Evolutionary conservation across 2,113 vertebrate species (phyloP).

Genomic region (Coturnix japonica): DNA sequence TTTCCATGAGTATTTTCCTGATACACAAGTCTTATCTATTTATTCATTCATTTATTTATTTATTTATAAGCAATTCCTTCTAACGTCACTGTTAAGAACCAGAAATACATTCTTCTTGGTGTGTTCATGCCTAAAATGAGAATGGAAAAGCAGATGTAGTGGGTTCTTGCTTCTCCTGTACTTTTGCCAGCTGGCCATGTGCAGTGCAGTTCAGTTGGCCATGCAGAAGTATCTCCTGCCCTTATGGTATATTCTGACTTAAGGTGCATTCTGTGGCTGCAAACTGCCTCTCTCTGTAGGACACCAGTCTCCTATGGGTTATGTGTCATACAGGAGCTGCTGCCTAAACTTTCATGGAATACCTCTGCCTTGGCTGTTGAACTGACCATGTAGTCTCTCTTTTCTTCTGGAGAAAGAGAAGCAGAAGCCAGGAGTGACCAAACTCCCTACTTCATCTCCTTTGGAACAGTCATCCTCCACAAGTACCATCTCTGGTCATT

Average conservation of each 20-base stretch:
- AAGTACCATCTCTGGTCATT: background rate
- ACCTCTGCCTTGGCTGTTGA: background rate
- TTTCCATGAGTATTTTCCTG: background rate
- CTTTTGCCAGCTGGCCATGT: background rate
- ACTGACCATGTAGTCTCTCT: background rate
- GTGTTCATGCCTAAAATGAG: background rate
- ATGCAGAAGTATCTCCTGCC: background rate
- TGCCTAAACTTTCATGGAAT: background rate
- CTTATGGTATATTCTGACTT: background rate
- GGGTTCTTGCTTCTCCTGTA: background rate
- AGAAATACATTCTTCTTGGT: background rate
- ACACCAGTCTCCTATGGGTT: background rate
- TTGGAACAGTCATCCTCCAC: background rate
- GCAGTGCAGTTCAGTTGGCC: fast-evolving
- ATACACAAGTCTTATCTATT: too few relatives aligned
- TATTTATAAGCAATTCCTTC: background rate
- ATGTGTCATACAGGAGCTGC: background rate
- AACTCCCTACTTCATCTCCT: background rate
- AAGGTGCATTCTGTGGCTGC: background rate
- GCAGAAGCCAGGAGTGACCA: background rate
- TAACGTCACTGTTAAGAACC: background rate
- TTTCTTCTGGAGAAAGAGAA: background rate
- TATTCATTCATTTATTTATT: too few relatives aligned
- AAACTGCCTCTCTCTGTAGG: background rate
- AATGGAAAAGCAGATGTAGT: background rate